Evolutionary conservation across 92 coral and sea anemone species (phyloP).

Genomic region (Meandrina meandrites): DNA sequence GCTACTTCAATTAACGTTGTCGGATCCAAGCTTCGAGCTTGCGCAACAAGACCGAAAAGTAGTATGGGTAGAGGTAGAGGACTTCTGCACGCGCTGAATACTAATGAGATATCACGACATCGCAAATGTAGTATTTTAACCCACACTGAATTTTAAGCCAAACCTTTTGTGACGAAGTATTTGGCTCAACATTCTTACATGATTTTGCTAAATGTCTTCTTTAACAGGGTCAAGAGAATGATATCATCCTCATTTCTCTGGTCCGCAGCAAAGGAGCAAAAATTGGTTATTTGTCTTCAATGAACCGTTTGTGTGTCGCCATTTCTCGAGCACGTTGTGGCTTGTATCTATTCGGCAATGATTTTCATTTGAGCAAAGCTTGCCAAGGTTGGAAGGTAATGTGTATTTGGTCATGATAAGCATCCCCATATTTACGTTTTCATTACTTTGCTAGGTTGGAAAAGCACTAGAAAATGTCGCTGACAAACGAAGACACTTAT

Average conservation of each 20-base stretch:
- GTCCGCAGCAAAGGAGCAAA: constrained; percentile 60
- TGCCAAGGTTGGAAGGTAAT: constrained; percentile 64
- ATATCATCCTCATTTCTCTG: constrained; percentile 74
- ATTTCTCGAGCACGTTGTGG: constrained; percentile 85
- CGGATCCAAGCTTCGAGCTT: too few relatives aligned
- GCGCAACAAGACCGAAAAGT: too few relatives aligned
- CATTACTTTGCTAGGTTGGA: neutral
- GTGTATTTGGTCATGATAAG: neutral
- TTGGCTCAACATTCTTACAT: too few relatives aligned
- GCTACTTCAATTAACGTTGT: too few relatives aligned
- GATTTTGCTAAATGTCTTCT: neutral
- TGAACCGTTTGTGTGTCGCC: constrained; percentile 83
- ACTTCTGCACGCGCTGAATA: too few relatives aligned
- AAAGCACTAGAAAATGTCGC: neutral
- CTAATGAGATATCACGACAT: too few relatives aligned
- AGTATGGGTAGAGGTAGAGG: too few relatives aligned
- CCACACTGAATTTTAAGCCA: too few relatives aligned
- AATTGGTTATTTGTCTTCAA: constrained; percentile 70
- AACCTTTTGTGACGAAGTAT: too few relatives aligned
- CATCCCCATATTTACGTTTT: neutral
- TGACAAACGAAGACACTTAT: neutral
- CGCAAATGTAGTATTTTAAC: too few relatives aligned
- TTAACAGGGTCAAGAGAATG: constrained; percentile 80
- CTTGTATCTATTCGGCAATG: constrained; percentile 77
- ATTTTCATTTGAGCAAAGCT: neutral